Base-by-base conservation (phyloP, 2,797 vertebrate species). In the Picus viridis region DNA sequence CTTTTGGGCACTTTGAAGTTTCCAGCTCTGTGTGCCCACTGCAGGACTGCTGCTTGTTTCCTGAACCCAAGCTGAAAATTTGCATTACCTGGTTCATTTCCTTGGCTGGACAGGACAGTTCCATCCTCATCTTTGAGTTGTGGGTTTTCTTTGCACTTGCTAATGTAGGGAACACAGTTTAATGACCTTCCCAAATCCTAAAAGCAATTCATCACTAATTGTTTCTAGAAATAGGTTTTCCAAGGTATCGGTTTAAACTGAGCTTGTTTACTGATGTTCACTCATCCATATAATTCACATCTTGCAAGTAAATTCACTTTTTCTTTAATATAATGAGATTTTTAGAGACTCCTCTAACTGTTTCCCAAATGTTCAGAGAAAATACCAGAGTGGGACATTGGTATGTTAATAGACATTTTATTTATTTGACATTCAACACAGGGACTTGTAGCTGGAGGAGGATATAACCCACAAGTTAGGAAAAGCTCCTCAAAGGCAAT, bases 161-260 rank as follows among this genome's bases (percentile, higher is more conserved):
- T 87, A 41, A 57, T 45, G 45, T 11, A 17, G 34, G 34, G 72
- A 85, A 87, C 13, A 12, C 6, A 29, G 71, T 62, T 91, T 92
- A 92, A 93, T 80, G 86, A 83, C 86, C 86, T 96, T 92, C 75
- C 65, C 64, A 12, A 72, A 78, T 41, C 49, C 83, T 69, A 56
- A 18, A 80, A 57, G 91, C 83, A 95, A 95, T 95, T 92, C 5
- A 27, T 83, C 75, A 75, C 71, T 96, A 94, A 97, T 96, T 95
- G 90, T 78, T 83, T 67, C 92, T 73, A 90, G 84, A 94, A 95
- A 90, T 17, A 67, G 74, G 20, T 94, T 96, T 97, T 93, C 87
- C 91, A 81, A 88, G 79, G 81, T 56, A 36, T 61, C 43, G 16
- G 71, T 76, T 96, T 90, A 84, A 84, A 59, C 90, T 88, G 85